These are phyloP conservation scores for Lagodon rhomboides DNA, from an alignment of 2,797 vertebrate genomes.

Conservation along the genomic window DNA sequence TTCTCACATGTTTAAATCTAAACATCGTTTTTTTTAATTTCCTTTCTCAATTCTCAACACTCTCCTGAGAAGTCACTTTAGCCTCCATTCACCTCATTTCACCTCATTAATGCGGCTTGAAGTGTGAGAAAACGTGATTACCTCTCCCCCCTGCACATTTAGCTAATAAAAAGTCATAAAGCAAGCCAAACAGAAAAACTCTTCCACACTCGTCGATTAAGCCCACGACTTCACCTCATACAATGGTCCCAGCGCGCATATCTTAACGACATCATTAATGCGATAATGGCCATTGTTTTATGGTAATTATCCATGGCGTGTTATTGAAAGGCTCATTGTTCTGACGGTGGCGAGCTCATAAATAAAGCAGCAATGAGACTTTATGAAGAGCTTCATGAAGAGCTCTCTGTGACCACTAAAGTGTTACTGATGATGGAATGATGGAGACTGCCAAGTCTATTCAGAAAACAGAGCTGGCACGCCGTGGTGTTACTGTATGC, in stretches of 20 bases:
- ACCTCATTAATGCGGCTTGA: slow-evolving; percentile 16
- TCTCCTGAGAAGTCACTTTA: neutral
- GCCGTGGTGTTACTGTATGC: slow-evolving; percentile 23
- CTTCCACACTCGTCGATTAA: neutral
- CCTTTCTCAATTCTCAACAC: neutral
- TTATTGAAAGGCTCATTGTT: slow-evolving; percentile 77
- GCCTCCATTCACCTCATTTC: slow-evolving; percentile 35
- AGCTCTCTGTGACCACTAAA: slow-evolving; percentile 65
- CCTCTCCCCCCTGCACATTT: neutral
- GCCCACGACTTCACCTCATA: slow-evolving; percentile 17
- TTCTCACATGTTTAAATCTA: neutral
- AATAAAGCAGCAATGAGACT: slow-evolving; percentile 68
- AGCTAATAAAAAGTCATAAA: slow-evolving; percentile 49
- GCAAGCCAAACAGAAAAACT: slow-evolving; percentile 40
- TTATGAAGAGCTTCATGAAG: slow-evolving; percentile 74
- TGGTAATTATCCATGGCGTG: slow-evolving; percentile 66
- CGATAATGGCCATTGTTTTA: slow-evolving; percentile 72
- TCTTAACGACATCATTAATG: slow-evolving; percentile 71
- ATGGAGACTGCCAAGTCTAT: slow-evolving; percentile 57
- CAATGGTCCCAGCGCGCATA: slow-evolving; percentile 21
- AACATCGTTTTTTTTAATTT: neutral
- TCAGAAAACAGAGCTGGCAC: slow-evolving; percentile 52
- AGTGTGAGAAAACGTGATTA: slow-evolving; percentile 2
- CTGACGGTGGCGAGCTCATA: slow-evolving; percentile 62
- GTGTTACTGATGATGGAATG: slow-evolving; percentile 69